A percentile compares a stretch with the other conserved stretches of the same genome.
Conservation (phyloP, 2,113 vertebrate species). For the Erpornis zantholeuca region DNA sequence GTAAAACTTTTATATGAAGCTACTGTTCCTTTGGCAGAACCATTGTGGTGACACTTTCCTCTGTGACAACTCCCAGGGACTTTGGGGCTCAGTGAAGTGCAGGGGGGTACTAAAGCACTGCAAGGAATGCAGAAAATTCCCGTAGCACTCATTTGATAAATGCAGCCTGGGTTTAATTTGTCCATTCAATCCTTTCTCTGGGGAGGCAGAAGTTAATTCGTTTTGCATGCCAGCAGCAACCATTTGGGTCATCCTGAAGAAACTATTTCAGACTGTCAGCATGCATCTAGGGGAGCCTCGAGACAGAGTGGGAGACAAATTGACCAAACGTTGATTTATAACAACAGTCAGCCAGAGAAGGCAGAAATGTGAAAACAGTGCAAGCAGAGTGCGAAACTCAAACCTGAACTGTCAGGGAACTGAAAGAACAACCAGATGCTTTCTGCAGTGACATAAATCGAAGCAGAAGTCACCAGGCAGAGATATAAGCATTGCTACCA, state of each 20-base stretch:
- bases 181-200: neutral
- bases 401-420: conserved; percentile 47
- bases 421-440: conserved; percentile 38
- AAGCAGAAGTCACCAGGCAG: conserved; percentile 45
- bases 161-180: neutral
- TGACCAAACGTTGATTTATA: conserved; percentile 43
- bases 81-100: neutral
- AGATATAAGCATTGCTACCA: conserved; percentile 9
- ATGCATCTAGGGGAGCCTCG: neutral
- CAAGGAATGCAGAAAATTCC: neutral
- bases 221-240: neutral
- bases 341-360: conserved; percentile 6
- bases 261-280: neutral
- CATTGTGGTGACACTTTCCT: neutral
- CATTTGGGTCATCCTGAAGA: neutral
- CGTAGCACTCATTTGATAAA: neutral
- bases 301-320: conserved; percentile 30
- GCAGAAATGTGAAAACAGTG: conserved; percentile 27
- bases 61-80: neutral
- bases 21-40: neutral
- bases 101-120: neutral
- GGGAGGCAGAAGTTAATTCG: neutral
- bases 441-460: conserved; percentile 58
- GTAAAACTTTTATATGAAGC: neutral
- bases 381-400: conserved; percentile 42